phyloP scores from a whole-genome alignment of 2,888 invertebrate genomes.

The Parochlus steinenii region DNA sequence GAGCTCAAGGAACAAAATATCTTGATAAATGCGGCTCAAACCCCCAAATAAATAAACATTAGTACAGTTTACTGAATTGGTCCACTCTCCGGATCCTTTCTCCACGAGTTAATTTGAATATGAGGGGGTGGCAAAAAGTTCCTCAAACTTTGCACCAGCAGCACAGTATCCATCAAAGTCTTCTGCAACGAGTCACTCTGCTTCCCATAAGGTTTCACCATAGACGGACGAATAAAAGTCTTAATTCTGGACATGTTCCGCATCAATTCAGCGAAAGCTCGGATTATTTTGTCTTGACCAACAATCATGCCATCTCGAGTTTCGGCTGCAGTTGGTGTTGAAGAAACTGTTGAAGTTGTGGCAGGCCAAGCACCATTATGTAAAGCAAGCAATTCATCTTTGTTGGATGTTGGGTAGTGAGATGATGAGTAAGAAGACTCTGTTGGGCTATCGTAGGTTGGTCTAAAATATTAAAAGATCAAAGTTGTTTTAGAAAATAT shows the following conservation, averaged over 20 bases:
- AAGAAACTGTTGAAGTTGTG: no score
- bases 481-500: no score
- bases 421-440: slow-evolving; percentile 10
- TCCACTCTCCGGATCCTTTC: no score
- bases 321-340: slow-evolving; percentile 6
- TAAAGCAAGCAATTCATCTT: slow-evolving; percentile 46
- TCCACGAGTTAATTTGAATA: slow-evolving; percentile 79
- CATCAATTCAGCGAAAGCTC: slow-evolving; percentile 73
- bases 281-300: slow-evolving; percentile 72
- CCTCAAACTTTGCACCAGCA: slow-evolving; percentile 67
- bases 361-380: slow-evolving; percentile 50
- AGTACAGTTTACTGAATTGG: no score
- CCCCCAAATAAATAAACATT: no score
- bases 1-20: no score
- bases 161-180: slow-evolving; percentile 73
- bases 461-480: slow-evolving; percentile 1
- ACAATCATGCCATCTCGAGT: slow-evolving; percentile 29
- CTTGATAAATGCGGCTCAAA: no score
- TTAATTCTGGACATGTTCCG: slow-evolving; percentile 80
- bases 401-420: slow-evolving; percentile 31
- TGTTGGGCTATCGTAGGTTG: slow-evolving; percentile 8
- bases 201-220: slow-evolving; percentile 74
- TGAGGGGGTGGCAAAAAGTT: slow-evolving; percentile 76
- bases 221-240: slow-evolving; percentile 70
- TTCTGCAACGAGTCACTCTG: slow-evolving; percentile 79